Evolutionary conservation across 1,140 invertebrate genomes (phyloP).

Genomic region (Eupristina koningsbergeri): DNA sequence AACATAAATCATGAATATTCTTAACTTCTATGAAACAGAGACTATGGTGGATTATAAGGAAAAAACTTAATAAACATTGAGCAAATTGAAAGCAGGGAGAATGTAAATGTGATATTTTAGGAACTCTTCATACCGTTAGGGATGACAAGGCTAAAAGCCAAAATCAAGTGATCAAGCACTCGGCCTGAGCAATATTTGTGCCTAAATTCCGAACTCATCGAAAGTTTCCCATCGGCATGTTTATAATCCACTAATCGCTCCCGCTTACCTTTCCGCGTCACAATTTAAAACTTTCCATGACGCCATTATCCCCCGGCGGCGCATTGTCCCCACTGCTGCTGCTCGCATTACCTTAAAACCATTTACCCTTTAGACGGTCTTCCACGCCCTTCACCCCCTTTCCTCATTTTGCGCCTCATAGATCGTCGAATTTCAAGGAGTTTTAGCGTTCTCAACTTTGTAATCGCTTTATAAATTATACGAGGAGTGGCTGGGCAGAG

Average conservation of each 20-base stretch:
- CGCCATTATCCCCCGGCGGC: conserved; percentile 50
- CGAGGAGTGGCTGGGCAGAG: background rate
- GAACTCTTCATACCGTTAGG: background rate
- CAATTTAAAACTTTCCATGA: conserved; percentile 71
- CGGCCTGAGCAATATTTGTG: background rate
- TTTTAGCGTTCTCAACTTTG: conserved; percentile 54
- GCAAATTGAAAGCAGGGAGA: background rate
- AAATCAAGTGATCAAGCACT: conserved; percentile 5
- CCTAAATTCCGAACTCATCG: conserved; percentile 51
- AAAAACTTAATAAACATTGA: background rate
- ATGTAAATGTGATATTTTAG: background rate
- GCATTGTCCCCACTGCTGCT: background rate
- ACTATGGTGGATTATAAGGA: background rate
- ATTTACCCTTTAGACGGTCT: conserved; percentile 23
- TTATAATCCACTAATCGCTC: conserved; percentile 72
- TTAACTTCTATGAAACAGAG: background rate
- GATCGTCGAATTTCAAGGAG: conserved; percentile 62
- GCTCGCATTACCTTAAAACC: conserved; percentile 19
- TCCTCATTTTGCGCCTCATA: conserved; percentile 71
- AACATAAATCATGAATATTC: background rate
- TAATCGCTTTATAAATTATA: conserved; percentile 53
- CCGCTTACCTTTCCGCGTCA: conserved; percentile 58
- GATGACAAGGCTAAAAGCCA: background rate
- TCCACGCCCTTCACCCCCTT: conserved; percentile 51
- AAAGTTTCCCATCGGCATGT: conserved; percentile 62